Percentiles rank a stretch among this genome's conserved stretches.
Conservation (phyloP, 2,888 invertebrate species). For the Lottia scabra region DNA sequence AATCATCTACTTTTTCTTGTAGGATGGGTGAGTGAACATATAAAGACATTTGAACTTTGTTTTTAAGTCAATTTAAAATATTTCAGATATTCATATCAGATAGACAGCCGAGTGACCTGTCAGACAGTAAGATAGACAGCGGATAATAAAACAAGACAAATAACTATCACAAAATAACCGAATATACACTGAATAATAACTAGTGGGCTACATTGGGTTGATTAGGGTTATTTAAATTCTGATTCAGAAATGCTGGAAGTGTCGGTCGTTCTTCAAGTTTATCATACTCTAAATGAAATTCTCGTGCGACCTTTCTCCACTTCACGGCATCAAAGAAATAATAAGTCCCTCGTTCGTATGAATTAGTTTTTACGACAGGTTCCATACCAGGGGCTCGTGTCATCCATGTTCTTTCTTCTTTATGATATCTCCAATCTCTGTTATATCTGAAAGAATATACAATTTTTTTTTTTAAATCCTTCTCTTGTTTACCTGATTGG, state of each 20-base stretch:
- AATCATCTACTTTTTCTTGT: too few relatives aligned
- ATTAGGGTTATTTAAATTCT: constrained; percentile 48
- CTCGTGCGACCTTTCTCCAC: constrained; percentile 99
- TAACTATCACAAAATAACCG: too few relatives aligned
- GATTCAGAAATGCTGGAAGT: constrained; percentile 55
- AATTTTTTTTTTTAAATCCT: too few relatives aligned
- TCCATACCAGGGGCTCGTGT: constrained; percentile 96
- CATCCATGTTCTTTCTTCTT: constrained; percentile 98
- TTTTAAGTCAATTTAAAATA: too few relatives aligned
- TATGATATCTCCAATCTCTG: constrained; percentile 99
- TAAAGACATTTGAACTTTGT: too few relatives aligned
- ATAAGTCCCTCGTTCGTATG: constrained; percentile 98
- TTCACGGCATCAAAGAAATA: constrained; percentile 99
- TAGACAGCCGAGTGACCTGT: too few relatives aligned
- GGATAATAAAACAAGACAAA: too few relatives aligned
- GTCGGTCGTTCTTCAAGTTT: constrained; percentile 93
- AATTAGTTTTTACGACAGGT: constrained; percentile 92
- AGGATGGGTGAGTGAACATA: too few relatives aligned
- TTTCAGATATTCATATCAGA: too few relatives aligned
- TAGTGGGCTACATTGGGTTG: constrained; percentile 16
- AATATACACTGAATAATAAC: not conserved
- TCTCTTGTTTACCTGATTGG: too few relatives aligned
- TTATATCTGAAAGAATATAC: constrained; percentile 79
- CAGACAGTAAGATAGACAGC: too few relatives aligned
- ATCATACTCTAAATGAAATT: constrained; percentile 98